These are phyloP conservation scores for Cisticola juncidis DNA, from an alignment of 2,113 vertebrate genomes.

Conservation along the genomic window DNA sequence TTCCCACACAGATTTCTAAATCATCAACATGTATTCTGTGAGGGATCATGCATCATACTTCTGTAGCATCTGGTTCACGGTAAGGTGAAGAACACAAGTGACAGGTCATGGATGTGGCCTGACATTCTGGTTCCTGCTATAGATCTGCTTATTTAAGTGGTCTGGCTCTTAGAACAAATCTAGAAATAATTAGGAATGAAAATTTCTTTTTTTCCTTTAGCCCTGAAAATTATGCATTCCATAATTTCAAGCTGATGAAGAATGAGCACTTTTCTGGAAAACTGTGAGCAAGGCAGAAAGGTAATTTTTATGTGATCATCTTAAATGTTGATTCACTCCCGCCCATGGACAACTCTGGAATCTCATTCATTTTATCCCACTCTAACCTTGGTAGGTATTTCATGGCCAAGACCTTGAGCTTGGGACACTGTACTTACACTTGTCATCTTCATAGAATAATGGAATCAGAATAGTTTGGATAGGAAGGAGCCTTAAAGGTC, in stretches of 20 bases:
- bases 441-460: background rate
- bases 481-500: background rate
- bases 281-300: background rate
- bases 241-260: background rate
- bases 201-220: background rate
- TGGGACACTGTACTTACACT: background rate
- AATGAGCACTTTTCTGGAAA: background rate
- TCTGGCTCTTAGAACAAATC: background rate
- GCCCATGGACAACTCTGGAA: background rate
- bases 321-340: background rate
- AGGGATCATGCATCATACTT: background rate
- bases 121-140: background rate
- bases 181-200: background rate
- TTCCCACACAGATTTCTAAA: background rate
- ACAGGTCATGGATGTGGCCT: background rate
- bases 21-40: background rate
- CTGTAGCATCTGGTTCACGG: background rate
- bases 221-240: background rate
- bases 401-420: background rate
- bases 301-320: background rate
- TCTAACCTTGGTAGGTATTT: background rate
- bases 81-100: background rate
- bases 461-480: background rate
- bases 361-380: background rate
- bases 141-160: background rate